A percentile compares a stretch with the other conserved stretches of the same genome.
These are phyloP conservation scores for Bombus terrestris DNA, from an alignment of 1,140 invertebrate species.

Conservation along the genomic window DNA sequence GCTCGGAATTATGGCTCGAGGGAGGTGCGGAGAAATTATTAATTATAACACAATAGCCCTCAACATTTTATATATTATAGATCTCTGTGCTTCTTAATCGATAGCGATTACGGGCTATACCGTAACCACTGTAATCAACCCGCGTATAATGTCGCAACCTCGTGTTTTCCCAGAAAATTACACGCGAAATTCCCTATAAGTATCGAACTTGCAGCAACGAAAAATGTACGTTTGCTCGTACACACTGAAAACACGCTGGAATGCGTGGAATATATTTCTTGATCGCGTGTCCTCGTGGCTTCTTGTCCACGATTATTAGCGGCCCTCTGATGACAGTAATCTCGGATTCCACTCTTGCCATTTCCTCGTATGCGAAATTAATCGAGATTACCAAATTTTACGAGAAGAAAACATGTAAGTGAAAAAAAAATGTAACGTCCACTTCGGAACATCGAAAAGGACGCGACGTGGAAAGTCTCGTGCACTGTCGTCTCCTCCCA, in stretches of 20 bases:
- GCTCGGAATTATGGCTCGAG: not conserved
- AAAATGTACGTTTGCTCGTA: not conserved
- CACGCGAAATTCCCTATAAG: slow-evolving; percentile 17
- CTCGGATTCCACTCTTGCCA: slow-evolving; percentile 23
- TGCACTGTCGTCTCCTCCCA: slow-evolving; percentile 12
- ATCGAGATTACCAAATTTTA: slow-evolving; percentile 46
- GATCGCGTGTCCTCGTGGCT: slow-evolving; percentile 13
- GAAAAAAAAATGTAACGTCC: not conserved
- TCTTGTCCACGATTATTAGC: slow-evolving; percentile 19
- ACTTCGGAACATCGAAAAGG: not conserved
- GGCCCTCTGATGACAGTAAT: slow-evolving; percentile 57
- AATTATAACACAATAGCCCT: slow-evolving; percentile 27
- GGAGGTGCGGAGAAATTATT: slow-evolving; percentile 26
- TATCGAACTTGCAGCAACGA: not conserved
- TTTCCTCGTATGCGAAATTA: slow-evolving; percentile 44
- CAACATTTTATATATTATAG: not conserved
- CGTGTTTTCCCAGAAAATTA: slow-evolving; percentile 31
- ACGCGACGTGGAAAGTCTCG: not conserved
- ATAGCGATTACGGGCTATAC: slow-evolving; percentile 7
- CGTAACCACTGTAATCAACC: slow-evolving; percentile 33
- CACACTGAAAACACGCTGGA: not conserved
- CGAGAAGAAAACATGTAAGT: slow-evolving; percentile 2
- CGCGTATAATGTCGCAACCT: not conserved
- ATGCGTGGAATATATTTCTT: not conserved
- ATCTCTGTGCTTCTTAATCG: slow-evolving; percentile 22